A percentile compares a stretch with the other conserved stretches of the same genome.
These are phyloP conservation scores for Volucella zonaria DNA, from an alignment of 2,888 invertebrate genomes.

Conservation along the genomic window DNA sequence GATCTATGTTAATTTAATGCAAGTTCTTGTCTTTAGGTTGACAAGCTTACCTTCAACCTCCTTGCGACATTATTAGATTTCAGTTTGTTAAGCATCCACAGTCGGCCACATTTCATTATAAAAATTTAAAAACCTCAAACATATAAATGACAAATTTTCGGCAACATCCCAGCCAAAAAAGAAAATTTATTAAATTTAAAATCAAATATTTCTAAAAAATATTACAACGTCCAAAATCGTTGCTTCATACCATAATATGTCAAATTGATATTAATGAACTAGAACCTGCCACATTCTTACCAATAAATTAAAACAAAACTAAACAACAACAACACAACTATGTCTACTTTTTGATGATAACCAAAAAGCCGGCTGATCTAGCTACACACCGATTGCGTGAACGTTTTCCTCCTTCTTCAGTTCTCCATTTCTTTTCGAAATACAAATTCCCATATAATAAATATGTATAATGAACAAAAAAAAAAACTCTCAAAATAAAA, in stretches of 20 bases:
- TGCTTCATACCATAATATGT: slow-evolving; percentile 2
- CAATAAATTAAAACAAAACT: background rate
- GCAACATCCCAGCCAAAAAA: no score
- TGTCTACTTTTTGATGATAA: background rate
- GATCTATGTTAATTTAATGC: no score
- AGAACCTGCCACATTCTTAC: slow-evolving; percentile 13
- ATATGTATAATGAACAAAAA: background rate
- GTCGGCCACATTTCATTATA: no score
- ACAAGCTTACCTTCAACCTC: no score
- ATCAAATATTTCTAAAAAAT: no score
- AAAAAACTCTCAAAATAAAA: slow-evolving; percentile 41
- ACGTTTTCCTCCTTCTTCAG: slow-evolving; percentile 12
- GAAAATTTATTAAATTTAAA: no score
- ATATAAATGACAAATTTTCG: no score
- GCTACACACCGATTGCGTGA: slow-evolving; percentile 32
- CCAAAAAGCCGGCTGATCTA: slow-evolving; percentile 5
- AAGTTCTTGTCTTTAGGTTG: no score
- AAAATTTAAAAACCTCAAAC: no score
- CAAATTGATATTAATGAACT: slow-evolving; percentile 28
- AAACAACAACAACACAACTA: background rate
- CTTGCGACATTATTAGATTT: no score
- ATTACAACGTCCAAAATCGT: no score
- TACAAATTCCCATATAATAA: slow-evolving; percentile 27
- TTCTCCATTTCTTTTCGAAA: slow-evolving; percentile 14
- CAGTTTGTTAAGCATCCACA: no score